A percentile compares a stretch with the other conserved stretches of the same genome.
These are phyloP conservation scores for Gyrodactylus bullatarudis DNA, from an alignment of 1,140 invertebrate species.

Conservation along the genomic window DNA sequence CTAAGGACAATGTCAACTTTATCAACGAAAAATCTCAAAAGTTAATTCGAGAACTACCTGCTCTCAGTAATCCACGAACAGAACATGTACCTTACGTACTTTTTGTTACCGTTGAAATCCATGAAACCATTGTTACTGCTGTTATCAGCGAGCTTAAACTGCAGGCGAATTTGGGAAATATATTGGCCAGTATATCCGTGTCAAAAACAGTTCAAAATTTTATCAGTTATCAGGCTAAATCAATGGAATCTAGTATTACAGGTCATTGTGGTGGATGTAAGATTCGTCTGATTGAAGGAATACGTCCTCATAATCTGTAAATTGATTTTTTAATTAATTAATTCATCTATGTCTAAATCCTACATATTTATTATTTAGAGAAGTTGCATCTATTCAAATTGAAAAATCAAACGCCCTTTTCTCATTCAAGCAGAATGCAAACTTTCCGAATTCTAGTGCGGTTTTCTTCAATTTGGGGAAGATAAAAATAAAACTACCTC, in stretches of 20 bases:
- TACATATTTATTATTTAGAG: background rate
- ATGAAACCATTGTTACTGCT: background rate
- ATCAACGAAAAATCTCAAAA: background rate
- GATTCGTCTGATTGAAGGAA: background rate
- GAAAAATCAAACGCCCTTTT: background rate
- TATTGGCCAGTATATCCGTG: background rate
- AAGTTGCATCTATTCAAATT: background rate
- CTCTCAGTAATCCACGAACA: background rate
- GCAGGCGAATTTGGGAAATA: background rate
- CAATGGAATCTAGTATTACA: background rate
- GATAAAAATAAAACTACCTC: background rate
- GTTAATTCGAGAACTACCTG: background rate
- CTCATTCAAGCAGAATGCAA: background rate
- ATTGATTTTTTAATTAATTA: background rate
- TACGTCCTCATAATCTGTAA: background rate
- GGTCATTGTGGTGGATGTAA: background rate
- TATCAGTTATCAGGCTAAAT: background rate
- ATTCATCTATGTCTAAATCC: background rate
- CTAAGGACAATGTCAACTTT: background rate
- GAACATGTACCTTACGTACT: background rate
- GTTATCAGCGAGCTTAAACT: slow-evolving; percentile 1
- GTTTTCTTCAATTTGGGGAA: background rate
- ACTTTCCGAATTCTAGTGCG: background rate
- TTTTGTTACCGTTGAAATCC: background rate
- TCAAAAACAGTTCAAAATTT: background rate